Evolutionary conservation across 2,888 invertebrate genomes (phyloP).

Genomic region (Petrolisthes manimaculis): DNA sequence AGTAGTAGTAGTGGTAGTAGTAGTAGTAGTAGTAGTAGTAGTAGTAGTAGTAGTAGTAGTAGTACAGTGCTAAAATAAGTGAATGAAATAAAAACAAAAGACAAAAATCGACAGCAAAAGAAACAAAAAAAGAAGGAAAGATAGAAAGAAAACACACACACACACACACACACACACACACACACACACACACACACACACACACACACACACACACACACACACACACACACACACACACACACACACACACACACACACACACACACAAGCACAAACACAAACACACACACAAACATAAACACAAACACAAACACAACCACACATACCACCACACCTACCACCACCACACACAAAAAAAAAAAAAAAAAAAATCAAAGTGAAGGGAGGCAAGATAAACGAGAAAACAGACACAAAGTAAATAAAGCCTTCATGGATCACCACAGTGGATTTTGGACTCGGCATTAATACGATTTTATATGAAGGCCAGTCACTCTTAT

Average conservation of each 20-base stretch:
- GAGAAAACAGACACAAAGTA: too few relatives aligned
- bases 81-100: not conserved
- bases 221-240: slow-evolving; percentile 1
- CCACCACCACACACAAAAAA: not conserved
- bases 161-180: slow-evolving; percentile 1
- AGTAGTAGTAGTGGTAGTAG: too few relatives aligned
- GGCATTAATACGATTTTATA: too few relatives aligned
- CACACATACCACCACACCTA: not conserved
- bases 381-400: too few relatives aligned
- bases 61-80: not conserved
- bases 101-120: not conserved
- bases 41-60: too few relatives aligned
- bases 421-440: too few relatives aligned
- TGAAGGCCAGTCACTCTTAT: too few relatives aligned
- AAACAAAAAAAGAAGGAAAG: not conserved
- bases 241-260: slow-evolving; percentile 1
- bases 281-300: not conserved
- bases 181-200: slow-evolving; percentile 1
- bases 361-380: too few relatives aligned
- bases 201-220: slow-evolving; percentile 1
- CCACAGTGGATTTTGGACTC: too few relatives aligned
- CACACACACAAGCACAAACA: not conserved
- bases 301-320: not conserved
- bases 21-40: too few relatives aligned
- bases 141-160: not conserved